Base-by-base conservation (phyloP, 2,113 vertebrate genomes). In the Dicentrarchus labrax region DNA sequence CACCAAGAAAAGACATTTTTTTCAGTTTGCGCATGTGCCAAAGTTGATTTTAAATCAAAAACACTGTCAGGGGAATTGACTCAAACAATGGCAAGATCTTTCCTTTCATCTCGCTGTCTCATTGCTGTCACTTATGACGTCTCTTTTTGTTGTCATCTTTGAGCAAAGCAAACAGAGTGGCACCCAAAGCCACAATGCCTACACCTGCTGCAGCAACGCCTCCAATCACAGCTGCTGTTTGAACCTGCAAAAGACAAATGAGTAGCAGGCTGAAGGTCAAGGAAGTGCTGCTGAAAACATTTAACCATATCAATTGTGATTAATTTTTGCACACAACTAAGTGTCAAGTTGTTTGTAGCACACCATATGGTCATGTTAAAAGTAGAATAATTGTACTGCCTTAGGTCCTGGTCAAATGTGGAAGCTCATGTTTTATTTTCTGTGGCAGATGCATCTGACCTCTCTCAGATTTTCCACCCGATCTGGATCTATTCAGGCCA, bases 221-320 rank as follows among this genome's bases (percentile, higher is more conserved):
- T 53, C 78, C 82, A 2, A 82, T 43, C 22, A 9, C 54, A 43
- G 59, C 82, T 0, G 51, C 88, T 5, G 2, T 1, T 19, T 48
- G 16, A 43, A 88, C 90, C 80, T 85, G 75, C 45, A 41, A 6
- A 2, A 67, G 2, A 30, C 9, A 54, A 48, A 43, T 1, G 2
- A 47, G 12, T 4, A 10, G 5, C 10, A 11, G 3, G 3, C 13
- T 47, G 9, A 24, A 22, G 13, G 71, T 59, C 12, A 24, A 30
- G 4, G 6, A 38, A 6, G 30, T 10, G n/a, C 24, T 59, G 9
- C 12, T 17, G 22, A 30, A 73, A 53, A 30, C 48, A 36, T 43
- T 72, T 4, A 17, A 24, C 5, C 0, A 12, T 6, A 10, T 11
- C 8, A 43, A 47, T 13, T 47, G 21, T 11, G 8, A 22, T 30